Evolutionary conservation across 2,113 vertebrate genomes (phyloP).

Genomic region (Axis porcinus): DNA sequence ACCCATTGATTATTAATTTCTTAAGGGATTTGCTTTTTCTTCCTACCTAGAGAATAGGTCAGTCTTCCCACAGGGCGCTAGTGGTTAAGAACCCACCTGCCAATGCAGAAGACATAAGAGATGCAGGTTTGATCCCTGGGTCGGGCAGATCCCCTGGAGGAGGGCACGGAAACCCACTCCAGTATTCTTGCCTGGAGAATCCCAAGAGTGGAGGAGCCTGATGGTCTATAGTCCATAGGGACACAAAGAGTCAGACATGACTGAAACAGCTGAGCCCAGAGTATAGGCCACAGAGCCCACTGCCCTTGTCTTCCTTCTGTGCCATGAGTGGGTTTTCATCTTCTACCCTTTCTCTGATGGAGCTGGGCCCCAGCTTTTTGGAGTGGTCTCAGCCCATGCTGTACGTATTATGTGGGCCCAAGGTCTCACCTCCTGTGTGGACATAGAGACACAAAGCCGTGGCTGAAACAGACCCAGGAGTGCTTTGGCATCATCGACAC

Average conservation of each 20-base stretch:
- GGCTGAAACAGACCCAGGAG: neutral
- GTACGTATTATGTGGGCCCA: neutral
- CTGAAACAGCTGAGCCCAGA: neutral
- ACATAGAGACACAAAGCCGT: neutral
- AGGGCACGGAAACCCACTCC: neutral
- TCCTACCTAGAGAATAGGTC: neutral
- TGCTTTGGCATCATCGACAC: neutral
- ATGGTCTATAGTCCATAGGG: neutral
- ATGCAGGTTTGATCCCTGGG: neutral
- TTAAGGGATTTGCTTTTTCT: neutral
- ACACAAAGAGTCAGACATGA: accelerated
- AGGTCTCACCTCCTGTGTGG: neutral
- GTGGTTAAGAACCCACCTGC: neutral
- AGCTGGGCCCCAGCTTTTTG: neutral
- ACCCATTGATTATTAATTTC: neutral
- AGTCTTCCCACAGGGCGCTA: neutral
- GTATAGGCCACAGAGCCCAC: neutral
- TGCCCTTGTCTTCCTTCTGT: neutral
- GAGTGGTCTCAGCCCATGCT: neutral
- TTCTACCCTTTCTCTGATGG: neutral
- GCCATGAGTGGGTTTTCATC: neutral
- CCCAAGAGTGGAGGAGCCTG: neutral
- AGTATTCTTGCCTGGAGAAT: neutral
- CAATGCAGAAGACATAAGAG: neutral
- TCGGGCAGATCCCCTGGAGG: neutral